A percentile compares a stretch with the other conserved stretches of the same genome.
These are phyloP conservation scores for Anoplolepis gracilipes DNA, from an alignment of 1,140 invertebrate genomes.

Conservation along the genomic window DNA sequence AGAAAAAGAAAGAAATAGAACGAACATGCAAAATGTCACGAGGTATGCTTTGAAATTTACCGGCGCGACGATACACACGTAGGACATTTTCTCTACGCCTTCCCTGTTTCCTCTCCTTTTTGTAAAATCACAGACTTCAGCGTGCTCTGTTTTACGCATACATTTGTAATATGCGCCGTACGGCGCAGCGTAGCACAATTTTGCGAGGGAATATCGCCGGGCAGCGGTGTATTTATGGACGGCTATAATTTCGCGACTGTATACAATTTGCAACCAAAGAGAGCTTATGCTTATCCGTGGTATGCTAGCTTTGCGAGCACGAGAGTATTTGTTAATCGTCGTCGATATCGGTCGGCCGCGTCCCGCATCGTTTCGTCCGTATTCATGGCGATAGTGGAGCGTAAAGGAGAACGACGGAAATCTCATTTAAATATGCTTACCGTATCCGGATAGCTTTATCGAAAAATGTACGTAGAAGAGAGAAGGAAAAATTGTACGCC, in stretches of 20 bases:
- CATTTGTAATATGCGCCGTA: constrained; percentile 35
- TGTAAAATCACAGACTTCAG: constrained; percentile 45
- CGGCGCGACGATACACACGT: constrained; percentile 63
- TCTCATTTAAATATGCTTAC: constrained; percentile 57
- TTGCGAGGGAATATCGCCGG: constrained; percentile 34
- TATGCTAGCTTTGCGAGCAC: constrained; percentile 31
- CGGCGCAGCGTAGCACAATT: constrained; percentile 42
- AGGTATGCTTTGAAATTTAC: constrained; percentile 63
- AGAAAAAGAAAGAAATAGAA: background rate
- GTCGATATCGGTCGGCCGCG: constrained; percentile 19
- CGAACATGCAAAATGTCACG: constrained; percentile 66
- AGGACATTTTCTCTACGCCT: constrained; percentile 43
- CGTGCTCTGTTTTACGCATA: constrained; percentile 52
- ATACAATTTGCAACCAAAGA: constrained; percentile 47
- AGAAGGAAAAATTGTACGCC: background rate
- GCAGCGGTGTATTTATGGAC: constrained; percentile 28
- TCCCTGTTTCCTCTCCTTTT: background rate
- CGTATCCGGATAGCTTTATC: constrained; percentile 36
- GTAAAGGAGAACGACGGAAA: constrained; percentile 13
- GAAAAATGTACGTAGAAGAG: constrained; percentile 23
- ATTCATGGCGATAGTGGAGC: background rate
- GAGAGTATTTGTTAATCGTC: constrained; percentile 35
- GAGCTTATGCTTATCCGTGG: constrained; percentile 36
- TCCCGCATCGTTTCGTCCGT: background rate
- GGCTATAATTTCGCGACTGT: constrained; percentile 35